Conservation (phyloP, 2,797 vertebrate genomes). For the Melanotaenia maccullochi region DNA sequence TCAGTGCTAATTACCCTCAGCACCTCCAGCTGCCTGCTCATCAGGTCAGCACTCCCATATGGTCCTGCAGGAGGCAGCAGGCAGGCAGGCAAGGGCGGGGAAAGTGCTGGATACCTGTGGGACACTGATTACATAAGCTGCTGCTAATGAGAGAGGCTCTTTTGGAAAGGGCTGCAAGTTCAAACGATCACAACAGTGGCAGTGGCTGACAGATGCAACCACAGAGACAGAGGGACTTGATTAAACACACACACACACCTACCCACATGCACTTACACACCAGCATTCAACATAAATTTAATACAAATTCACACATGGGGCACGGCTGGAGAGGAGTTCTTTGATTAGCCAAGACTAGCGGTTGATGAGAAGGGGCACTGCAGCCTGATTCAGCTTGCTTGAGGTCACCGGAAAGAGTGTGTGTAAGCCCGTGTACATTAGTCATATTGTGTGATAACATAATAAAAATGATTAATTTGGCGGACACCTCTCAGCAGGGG, state of each 20-base stretch:
- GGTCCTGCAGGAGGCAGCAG: conserved; percentile 74
- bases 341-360: conserved; percentile 79
- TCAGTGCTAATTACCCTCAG: conserved; percentile 79
- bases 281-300: conserved; percentile 48
- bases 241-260: conserved; percentile 61
- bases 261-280: conserved; percentile 51
- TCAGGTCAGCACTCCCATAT: conserved; percentile 76
- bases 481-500: conserved; percentile 54
- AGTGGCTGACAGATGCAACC: conserved; percentile 81
- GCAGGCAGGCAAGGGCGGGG: conserved; percentile 66
- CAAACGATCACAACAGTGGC: conserved; percentile 81
- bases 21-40: conserved; percentile 77
- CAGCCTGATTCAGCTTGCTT: conserved; percentile 72
- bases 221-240: conserved; percentile 74
- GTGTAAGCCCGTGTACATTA: conserved; percentile 42
- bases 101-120: conserved; percentile 79
- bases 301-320: conserved; percentile 44
- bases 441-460: conserved; percentile 64
- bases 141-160: conserved; percentile 82
- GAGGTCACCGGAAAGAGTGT: conserved; percentile 60
- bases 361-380: conserved; percentile 77
- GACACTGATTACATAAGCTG: conserved; percentile 84
- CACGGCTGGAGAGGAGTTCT: conserved; percentile 69
- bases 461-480: conserved; percentile 59
- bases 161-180: conserved; percentile 77